Evolutionary conservation across 2,888 invertebrate genomes (phyloP), one percentile per base, ranked within the genome.

Genomic region (Dorcus parallelipipedus): DNA sequence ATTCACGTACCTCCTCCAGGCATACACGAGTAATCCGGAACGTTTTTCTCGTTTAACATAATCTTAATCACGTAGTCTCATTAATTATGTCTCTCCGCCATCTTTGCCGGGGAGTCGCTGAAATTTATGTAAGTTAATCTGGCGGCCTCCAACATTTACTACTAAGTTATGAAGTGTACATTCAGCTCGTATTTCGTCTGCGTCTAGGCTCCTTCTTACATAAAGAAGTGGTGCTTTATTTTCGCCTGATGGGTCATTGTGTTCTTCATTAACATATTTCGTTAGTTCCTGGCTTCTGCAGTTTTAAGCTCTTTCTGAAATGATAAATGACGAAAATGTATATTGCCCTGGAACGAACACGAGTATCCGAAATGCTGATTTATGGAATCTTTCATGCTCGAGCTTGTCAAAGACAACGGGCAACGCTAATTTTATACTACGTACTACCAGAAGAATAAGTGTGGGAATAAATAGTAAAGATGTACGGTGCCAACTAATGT

Each of bases 21-120:
- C 26, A 7, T 33, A 17, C 42, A 17, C 10, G 9, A 45, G 14
- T 47, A 38, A 33, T 41, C 20, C 17, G 7, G 38, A 23, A 10
- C 10, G 17, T 53, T 53, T 53, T 33, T 33, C 38, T 23, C 61
- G 56, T 61, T 39, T 52, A 52, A 54, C 38, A 10, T 59, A 76
- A 76, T 76, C 75, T 75, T 76, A 76, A 76, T 76, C 76, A 76
- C 75, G 76, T 76, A 73, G 70, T 66, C 71, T 69, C 75, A 71
- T 76, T 76, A 76, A 76, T 76, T 76, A 76, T 71, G 73, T 72
- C 69, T 65, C 66, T 7, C 7, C 68, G 70, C 72, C 73, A 72
- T 72, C 73, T 71, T 71, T 66, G 60, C 67, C 60, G 58, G 6
- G 59, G 65, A 65, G 62, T 54, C 60, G 66, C 57, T 60, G 62